Conservation (phyloP, 2,797 vertebrate genomes). For the Lemur catta region DNA sequence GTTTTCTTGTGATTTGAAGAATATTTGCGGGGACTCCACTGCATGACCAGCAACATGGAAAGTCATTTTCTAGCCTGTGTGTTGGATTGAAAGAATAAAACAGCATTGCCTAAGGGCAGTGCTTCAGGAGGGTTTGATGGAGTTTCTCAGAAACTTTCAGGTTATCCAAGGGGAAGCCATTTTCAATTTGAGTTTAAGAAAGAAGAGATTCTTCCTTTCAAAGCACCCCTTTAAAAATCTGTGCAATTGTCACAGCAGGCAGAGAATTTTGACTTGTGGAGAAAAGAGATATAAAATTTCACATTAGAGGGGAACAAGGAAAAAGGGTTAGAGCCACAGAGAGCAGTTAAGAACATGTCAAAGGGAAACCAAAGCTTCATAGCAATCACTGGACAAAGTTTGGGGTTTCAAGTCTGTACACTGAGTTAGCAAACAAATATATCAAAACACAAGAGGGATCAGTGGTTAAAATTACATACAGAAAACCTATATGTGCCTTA, state of each 20-base stretch:
- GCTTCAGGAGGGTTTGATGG: not conserved
- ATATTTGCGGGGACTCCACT: not conserved
- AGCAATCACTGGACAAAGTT: not conserved
- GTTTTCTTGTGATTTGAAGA: not conserved
- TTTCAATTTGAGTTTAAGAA: not conserved
- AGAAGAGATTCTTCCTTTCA: not conserved
- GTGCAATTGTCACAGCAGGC: not conserved
- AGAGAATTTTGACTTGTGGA: not conserved
- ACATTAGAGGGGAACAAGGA: not conserved
- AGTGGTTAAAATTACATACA: not conserved
- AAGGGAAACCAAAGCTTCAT: not conserved
- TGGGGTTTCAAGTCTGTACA: not conserved
- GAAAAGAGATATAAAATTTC: not conserved
- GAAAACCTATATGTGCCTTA: not conserved
- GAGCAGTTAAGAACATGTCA: not conserved
- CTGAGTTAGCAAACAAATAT: not conserved
- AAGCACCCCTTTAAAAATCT: not conserved
- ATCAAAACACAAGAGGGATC: not conserved
- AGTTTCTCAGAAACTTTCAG: not conserved
- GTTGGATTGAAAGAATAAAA: not conserved
- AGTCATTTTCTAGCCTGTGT: not conserved
- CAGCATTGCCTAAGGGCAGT: not conserved
- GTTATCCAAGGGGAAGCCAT: not conserved
- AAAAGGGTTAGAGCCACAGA: not conserved
- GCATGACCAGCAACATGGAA: not conserved